These are phyloP conservation scores for Pachymerium ferrugineum DNA, from an alignment of 2,888 invertebrate genomes.

Conservation along the genomic window DNA sequence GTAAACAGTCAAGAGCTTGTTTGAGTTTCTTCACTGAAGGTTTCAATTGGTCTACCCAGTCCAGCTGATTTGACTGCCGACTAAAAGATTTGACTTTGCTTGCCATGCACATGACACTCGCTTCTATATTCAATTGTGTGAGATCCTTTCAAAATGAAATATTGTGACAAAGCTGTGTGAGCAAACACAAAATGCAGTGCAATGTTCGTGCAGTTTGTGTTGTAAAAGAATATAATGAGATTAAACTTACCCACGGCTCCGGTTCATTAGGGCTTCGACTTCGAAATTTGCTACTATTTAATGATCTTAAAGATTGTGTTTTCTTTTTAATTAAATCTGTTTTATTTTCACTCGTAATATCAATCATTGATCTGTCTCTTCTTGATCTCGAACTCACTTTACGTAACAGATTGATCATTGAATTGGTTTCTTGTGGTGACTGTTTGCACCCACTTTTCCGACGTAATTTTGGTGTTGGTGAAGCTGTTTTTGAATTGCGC, in stretches of 20 bases:
- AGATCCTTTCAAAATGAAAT: slow-evolving; percentile 53
- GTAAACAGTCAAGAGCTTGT: slow-evolving; percentile 70
- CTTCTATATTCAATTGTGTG: slow-evolving; percentile 78
- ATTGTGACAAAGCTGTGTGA: not conserved
- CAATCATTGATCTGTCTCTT: not conserved
- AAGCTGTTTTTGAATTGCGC: not conserved
- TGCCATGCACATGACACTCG: slow-evolving; percentile 76
- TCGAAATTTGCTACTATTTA: not conserved
- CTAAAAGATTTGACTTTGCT: slow-evolving; percentile 76
- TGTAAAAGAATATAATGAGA: not conserved
- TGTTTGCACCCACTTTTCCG: not conserved
- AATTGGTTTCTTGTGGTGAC: not conserved
- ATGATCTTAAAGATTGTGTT: not conserved
- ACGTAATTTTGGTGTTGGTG: not conserved
- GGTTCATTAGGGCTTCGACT: slow-evolving; percentile 59
- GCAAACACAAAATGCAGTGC: not conserved
- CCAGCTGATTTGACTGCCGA: slow-evolving; percentile 42
- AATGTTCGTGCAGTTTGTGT: too few relatives aligned
- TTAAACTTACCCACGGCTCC: slow-evolving; percentile 60
- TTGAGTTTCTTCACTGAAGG: slow-evolving; percentile 74
- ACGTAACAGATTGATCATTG: not conserved
- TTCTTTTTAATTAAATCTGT: slow-evolving; percentile 9
- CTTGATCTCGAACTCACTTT: not conserved
- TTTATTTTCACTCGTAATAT: not conserved
- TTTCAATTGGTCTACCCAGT: slow-evolving; percentile 69